Evolutionary conservation across 2,888 invertebrate genomes (phyloP), one percentile per base, ranked within the genome.

Genomic region (Cheilosia vulpina): DNA sequence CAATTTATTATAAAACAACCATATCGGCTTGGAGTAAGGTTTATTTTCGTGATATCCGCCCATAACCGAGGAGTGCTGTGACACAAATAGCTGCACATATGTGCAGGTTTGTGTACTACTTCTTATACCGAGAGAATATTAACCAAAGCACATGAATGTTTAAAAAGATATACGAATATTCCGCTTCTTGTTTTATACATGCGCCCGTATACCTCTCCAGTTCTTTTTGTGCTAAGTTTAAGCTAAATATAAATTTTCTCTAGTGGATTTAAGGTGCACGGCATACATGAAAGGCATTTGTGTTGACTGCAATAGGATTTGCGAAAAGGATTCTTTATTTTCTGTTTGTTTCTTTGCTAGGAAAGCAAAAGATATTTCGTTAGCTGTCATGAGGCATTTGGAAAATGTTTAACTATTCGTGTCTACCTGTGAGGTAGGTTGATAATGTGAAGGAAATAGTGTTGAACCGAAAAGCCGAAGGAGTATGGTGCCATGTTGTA

Each of bases 1-100:
- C 76, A 85, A 85, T 85, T 85, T 85, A 85, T 85, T 81, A 85
- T 45, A 60, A 85, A 62, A 72, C 68, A 77, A 75, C 41, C 69
- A 55, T 45, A 43, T 65, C 63, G 41, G 43, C 50, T 57, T 11
- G 31, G 55, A 62, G 62, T 19, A 75, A 71, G 75, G 79, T 79
- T 84, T 80, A 69, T 75, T 63, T 71, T 80, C 75, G 84, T 76
- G 84, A 71, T 80, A 66, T 80, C 58, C 69, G 66, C 65, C 80
- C 65, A 84, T 84, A 84, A 75, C 73, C 75, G 27, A 11, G 52
- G 63, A 65, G 65, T 73, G 34, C 73, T 75, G 19, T 60, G 63
- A 69, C 69, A 75, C 38, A 66, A 53, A 75, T 68, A 57, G 34
- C 69, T n/a, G 27, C 63, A 71, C 47, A 47, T 65, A 55, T n/a